Base-by-base conservation (phyloP, 2,797 vertebrate genomes). In the Fratercula arctica region DNA sequence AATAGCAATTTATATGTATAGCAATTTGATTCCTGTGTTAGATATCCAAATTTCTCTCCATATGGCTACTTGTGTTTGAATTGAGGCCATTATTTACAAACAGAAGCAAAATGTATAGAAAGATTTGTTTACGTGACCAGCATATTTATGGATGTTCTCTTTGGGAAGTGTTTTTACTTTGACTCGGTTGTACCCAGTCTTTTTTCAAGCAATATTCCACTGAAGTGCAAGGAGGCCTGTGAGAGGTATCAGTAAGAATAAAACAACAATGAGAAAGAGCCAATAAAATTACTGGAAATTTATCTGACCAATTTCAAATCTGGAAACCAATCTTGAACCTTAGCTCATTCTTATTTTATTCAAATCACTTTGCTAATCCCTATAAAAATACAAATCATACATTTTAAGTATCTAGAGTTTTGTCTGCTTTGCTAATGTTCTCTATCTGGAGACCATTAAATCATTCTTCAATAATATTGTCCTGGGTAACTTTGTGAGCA, bases 401-500 rank as follows among this genome's bases (percentile, higher is more conserved):
- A 0, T 39, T 68, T 92, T 53, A 93, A 89, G 63, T 74, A 84
- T 72, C 56, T 57, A 53, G 81, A 93, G 69, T 92, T 88, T 84
- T 92, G 41, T 89, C 83, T 89, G 61, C 61, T 66, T 95, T 93
- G 31, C 37, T 92, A 96, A 91, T 88, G 48, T 72, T 4, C 12
- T 74, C 16, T 95, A 41, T 78, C 75, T 88, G 48, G 86, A 96
- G 72, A 60, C 51, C 43, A 79, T 87, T 97, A 95, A 96, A 93
- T 89, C 66, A 51, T 64, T 85, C 28, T 91, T 68, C 23, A 96
- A 69, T 53, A 91, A 90, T 91, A 97, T 56, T 91, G 48, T 67
- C 74, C 83, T 76, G 90, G 69, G 48, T 91, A 93, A 88, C 51
- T 97, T 94, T 94, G 89, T 77, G 46, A 97, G 70, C 64, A 93